These are phyloP conservation scores for Squalus acanthias DNA, from an alignment of 2,797 vertebrate genomes.

Conservation along the genomic window DNA sequence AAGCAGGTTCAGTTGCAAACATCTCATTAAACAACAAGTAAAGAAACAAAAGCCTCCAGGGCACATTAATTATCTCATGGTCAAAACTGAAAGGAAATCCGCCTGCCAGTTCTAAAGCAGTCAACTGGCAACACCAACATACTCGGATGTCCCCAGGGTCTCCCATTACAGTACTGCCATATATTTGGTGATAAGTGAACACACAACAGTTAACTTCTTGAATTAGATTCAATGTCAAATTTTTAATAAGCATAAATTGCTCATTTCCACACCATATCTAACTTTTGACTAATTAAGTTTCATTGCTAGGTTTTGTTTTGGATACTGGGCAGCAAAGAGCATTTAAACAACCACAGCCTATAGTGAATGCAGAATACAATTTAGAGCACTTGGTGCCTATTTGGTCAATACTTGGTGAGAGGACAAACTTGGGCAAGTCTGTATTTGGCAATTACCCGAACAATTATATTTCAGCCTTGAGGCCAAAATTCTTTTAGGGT, in stretches of 20 bases:
- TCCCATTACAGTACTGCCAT: slow-evolving; percentile 57
- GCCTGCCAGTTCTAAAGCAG: slow-evolving; percentile 54
- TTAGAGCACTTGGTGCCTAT: neutral
- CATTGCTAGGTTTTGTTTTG: neutral
- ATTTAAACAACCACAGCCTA: neutral
- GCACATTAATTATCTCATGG: slow-evolving; percentile 67
- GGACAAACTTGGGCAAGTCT: neutral
- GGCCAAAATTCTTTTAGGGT: neutral
- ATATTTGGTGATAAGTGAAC: slow-evolving; percentile 66
- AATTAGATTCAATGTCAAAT: slow-evolving; percentile 66
- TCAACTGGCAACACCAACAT: slow-evolving; percentile 57
- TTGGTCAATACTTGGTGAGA: neutral
- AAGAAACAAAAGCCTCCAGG: slow-evolving; percentile 55
- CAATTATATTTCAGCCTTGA: neutral
- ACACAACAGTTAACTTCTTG: slow-evolving; percentile 55
- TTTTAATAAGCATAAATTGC: slow-evolving; percentile 51
- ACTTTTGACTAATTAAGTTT: neutral
- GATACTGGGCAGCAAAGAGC: neutral
- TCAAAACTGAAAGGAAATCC: slow-evolving; percentile 54
- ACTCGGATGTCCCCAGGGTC: slow-evolving; percentile 56
- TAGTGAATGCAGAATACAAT: neutral
- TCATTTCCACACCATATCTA: slow-evolving; percentile 54
- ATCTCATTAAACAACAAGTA: slow-evolving; percentile 62
- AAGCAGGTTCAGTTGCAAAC: slow-evolving; percentile 53
- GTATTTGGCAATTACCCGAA: neutral